These are phyloP conservation scores for Centropristis striata DNA, from an alignment of 2,113 vertebrate genomes.

Conservation along the genomic window DNA sequence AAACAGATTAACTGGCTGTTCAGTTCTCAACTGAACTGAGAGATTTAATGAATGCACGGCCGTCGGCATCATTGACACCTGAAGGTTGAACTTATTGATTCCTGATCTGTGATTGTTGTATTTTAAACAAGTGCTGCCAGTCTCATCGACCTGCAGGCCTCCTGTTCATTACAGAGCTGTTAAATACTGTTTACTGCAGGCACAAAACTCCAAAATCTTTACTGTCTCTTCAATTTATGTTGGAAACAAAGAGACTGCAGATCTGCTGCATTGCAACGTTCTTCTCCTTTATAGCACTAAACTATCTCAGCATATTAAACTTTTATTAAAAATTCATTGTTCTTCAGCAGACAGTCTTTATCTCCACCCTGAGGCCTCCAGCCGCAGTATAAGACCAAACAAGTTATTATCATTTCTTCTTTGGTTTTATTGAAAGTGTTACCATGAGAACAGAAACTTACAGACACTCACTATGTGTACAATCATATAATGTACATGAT, in stretches of 20 bases:
- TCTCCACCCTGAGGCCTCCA: neutral
- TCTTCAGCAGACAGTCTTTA: neutral
- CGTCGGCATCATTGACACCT: neutral
- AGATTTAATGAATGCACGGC: neutral
- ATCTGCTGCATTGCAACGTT: neutral
- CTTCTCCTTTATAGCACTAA: neutral
- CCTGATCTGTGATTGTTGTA: neutral
- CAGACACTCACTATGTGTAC: no score
- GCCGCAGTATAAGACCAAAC: no score
- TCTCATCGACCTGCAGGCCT: neutral
- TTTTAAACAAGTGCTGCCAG: neutral
- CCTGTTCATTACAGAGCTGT: neutral
- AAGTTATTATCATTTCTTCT: no score
- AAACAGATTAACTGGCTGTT: no score
- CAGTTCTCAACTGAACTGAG: no score
- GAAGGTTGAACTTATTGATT: neutral
- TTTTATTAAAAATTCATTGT: neutral
- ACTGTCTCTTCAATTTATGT: neutral
- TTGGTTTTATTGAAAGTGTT: no score
- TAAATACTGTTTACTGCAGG: neutral
- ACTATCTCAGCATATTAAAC: neutral
- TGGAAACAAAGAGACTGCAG: neutral
- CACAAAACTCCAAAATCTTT: neutral
- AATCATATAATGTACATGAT: no score
- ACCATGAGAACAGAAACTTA: no score